Evolutionary conservation across 2,113 vertebrate genomes (phyloP).

Genomic region (Verasper variegatus): DNA sequence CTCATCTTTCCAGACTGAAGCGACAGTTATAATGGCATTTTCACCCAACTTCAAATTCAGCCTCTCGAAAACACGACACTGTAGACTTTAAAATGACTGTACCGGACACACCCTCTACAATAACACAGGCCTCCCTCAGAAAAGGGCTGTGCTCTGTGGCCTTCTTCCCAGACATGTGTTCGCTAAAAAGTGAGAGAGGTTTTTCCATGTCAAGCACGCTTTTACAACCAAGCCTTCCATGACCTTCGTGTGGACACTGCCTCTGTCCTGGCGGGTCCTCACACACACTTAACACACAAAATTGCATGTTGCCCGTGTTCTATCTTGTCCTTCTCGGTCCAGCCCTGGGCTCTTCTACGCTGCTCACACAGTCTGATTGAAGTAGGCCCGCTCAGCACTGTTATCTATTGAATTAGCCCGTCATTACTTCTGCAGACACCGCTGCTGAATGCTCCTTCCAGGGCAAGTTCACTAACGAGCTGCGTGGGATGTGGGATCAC

Average conservation of each 20-base stretch:
- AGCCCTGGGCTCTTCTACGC: constrained; percentile 38
- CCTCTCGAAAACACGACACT: not conserved
- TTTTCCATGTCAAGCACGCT: not conserved
- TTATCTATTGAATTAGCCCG: constrained; percentile 57
- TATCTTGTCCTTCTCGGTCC: constrained; percentile 41
- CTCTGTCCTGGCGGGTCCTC: constrained; percentile 18
- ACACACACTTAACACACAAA: constrained; percentile 5
- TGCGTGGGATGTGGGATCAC: constrained; percentile 40
- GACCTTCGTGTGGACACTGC: constrained; percentile 22
- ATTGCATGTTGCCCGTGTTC: constrained; percentile 32
- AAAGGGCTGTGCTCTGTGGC: constrained; percentile 27
- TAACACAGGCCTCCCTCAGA: constrained; percentile 40
- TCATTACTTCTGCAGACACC: constrained; percentile 46
- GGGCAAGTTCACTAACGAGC: constrained; percentile 36
- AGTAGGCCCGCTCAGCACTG: constrained; percentile 45
- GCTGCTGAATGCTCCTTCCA: constrained; percentile 30
- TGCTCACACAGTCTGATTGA: constrained; percentile 64
- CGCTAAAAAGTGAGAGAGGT: constrained; percentile 8
- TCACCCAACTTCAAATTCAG: constrained; percentile 4
- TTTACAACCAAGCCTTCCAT: not conserved
- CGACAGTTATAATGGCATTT: constrained; percentile 11
- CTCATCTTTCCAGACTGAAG: not conserved
- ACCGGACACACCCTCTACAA: constrained; percentile 49
- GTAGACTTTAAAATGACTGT: not conserved
- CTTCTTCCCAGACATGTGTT: constrained; percentile 20